These are phyloP conservation scores for Eucriotettix oculatus DNA, from an alignment of 2,888 invertebrate genomes.

Conservation along the genomic window DNA sequence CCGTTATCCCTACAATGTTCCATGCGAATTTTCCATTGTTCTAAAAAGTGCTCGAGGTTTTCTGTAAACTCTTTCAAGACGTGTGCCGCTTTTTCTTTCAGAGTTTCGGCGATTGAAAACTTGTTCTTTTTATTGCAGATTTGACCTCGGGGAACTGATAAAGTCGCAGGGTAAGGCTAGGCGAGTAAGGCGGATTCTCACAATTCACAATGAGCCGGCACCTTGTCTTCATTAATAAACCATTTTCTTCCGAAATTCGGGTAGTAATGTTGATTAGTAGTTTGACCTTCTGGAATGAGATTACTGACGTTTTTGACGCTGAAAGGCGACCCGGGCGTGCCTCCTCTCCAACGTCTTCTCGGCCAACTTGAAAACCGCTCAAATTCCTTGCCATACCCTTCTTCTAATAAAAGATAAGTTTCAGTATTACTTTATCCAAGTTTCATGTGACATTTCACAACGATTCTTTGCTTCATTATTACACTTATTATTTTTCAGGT, in stretches of 20 bases:
- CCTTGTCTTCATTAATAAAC: neutral
- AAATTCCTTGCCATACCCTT: neutral
- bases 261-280: neutral
- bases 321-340: neutral
- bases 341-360: too few species aligned
- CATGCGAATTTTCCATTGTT: constrained; percentile 1
- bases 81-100: too few species aligned
- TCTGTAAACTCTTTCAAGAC: neutral
- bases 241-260: neutral
- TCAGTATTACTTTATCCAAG: too few species aligned
- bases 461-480: neutral
- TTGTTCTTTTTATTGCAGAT: constrained; percentile 1
- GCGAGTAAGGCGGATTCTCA: neutral
- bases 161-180: neutral
- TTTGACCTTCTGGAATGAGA: neutral
- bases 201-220: neutral
- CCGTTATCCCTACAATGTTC: neutral
- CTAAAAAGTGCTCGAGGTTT: neutral
- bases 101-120: too few species aligned
- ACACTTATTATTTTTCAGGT: neutral
- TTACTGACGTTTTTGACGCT: neutral
- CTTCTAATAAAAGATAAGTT: neutral
- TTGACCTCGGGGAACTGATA: neutral
- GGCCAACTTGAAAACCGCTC: neutral
- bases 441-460: too few species aligned